Evolutionary conservation across 2,797 vertebrate species (phyloP), one percentile per base, ranked within the genome.

Genomic region (Macrochelys suwanniensis): DNA sequence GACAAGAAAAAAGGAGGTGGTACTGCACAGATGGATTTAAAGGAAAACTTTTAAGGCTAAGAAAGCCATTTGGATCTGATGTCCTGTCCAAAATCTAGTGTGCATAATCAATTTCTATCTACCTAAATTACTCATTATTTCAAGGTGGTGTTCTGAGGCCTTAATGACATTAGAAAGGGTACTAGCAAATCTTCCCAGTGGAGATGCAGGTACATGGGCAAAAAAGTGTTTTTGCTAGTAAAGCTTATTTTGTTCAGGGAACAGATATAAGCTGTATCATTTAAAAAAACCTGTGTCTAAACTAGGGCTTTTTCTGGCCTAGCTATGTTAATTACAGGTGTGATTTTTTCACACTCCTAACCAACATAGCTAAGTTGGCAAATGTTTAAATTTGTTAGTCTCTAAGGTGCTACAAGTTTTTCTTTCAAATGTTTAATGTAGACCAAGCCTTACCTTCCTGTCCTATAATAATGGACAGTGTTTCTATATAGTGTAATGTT

Each of bases 21-120:
- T 53, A 68, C 5, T 37, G 79, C 82, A 54, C 91, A 95, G 89
- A 87, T 96, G 87, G 81, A 89, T 77, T 37, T 42, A 47, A 88
- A 54, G 71, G 57, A 4, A 37, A 91, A 42, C 49, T 80, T 80
- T 71, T 51, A 80, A 53, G 26, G 23, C 37, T 68, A 92, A 78
- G 42, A 5, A 42, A 0, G 3, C 11, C 5, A 25, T 19, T 92
- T 1, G 0, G 71, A 84, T 93, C 57, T 1, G 31, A 4, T 89
- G 93, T 85, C 54, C 28, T 74, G 83, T 81, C 37, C 74, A 71
- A 94, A 85, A 88, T 82, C 82, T 56, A 13, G 31, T 25, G 80
- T 47, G 83, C 79, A 74, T 87, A 91, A 92, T 28, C 54, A 74
- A 65, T 88, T 74, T 37, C 42, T 33, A 74, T 81, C 1, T 28